A percentile compares a stretch with the other conserved stretches of the same genome.
Conservation (phyloP, 2,888 invertebrate genomes). For the Nipponacmea schrenckii region DNA sequence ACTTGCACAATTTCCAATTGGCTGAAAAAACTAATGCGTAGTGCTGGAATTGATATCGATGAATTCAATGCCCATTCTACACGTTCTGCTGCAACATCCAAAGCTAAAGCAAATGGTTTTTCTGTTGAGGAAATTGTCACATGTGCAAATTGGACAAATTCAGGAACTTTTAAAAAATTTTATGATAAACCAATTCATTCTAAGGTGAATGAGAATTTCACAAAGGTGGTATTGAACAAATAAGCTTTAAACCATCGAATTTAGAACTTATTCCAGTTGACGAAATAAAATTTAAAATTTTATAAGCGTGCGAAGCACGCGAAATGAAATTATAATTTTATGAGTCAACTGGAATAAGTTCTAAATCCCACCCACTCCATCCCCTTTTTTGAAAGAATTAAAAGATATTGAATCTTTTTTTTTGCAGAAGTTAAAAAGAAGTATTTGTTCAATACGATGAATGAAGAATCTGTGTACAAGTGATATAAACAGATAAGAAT, state of each 20-base stretch:
- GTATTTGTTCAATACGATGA: no score
- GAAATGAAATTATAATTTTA: background rate
- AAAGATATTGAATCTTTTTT: no score
- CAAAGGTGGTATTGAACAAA: background rate
- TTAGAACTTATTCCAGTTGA: slow-evolving; percentile 5
- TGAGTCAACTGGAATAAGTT: no score
- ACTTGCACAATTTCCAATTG: slow-evolving; percentile 15
- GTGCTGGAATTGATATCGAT: slow-evolving; percentile 17
- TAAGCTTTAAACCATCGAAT: background rate
- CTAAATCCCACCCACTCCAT: slow-evolving; percentile 5
- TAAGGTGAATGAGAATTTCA: background rate
- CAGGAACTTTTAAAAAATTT: slow-evolving; percentile 18
- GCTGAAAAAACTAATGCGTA: slow-evolving; percentile 16
- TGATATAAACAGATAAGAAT: no score
- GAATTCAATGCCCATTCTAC: slow-evolving; percentile 21
- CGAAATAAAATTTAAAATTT: slow-evolving; percentile 2
- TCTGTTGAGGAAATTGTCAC: slow-evolving; percentile 23
- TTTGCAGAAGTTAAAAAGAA: no score
- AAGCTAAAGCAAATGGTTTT: slow-evolving; percentile 16
- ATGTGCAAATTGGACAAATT: slow-evolving; percentile 21
- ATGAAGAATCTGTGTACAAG: no score
- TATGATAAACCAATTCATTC: slow-evolving; percentile 12
- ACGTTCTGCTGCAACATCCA: slow-evolving; percentile 14
- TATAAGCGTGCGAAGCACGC: slow-evolving; percentile 3
- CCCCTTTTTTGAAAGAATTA: background rate